Evolutionary conservation across 23 tunicate genomes (phyloP).

Genomic region (Clavelina lepadiformis): DNA sequence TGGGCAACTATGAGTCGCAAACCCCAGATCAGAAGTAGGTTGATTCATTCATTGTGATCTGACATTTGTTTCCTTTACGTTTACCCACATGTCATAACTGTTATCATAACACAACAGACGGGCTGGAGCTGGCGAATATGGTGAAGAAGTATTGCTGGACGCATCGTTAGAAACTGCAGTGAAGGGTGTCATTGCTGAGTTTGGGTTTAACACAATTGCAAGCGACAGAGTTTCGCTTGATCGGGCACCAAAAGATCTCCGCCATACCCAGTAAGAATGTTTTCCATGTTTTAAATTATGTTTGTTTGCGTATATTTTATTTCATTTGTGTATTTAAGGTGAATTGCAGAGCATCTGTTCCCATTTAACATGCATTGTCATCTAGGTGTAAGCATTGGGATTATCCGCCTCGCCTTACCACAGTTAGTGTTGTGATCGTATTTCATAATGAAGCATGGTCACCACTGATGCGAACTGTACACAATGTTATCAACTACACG

Average conservation of each 20-base stretch:
- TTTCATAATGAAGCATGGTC: slow-evolving; percentile 98
- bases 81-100: not conserved
- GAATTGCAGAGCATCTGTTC: not conserved
- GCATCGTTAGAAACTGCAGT: slow-evolving; percentile 51
- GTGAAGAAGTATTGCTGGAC: slow-evolving; percentile 79
- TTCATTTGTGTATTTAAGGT: not conserved
- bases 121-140: slow-evolving; percentile 97
- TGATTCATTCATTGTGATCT: not conserved
- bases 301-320: not conserved
- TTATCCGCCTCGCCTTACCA: slow-evolving; percentile 71
- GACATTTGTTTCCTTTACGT: not conserved
- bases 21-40: slow-evolving; percentile 57
- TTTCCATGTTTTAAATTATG: slow-evolving; percentile 6
- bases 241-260: slow-evolving; percentile 92
- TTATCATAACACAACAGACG: slow-evolving; percentile 32
- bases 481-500: slow-evolving; percentile 86
- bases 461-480: slow-evolving; percentile 90
- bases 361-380: not conserved
- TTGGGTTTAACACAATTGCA: slow-evolving; percentile 92
- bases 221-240: slow-evolving; percentile 90
- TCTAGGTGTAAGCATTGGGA: slow-evolving; percentile 89
- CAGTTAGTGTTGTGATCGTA: slow-evolving; percentile 80
- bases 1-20: slow-evolving; percentile 75
- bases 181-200: slow-evolving; percentile 62
- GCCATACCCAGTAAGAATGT: slow-evolving; percentile 59